phyloP scores from a whole-genome alignment of 2,797 vertebrate genomes.

The Lycodopsis pacificus region DNA sequence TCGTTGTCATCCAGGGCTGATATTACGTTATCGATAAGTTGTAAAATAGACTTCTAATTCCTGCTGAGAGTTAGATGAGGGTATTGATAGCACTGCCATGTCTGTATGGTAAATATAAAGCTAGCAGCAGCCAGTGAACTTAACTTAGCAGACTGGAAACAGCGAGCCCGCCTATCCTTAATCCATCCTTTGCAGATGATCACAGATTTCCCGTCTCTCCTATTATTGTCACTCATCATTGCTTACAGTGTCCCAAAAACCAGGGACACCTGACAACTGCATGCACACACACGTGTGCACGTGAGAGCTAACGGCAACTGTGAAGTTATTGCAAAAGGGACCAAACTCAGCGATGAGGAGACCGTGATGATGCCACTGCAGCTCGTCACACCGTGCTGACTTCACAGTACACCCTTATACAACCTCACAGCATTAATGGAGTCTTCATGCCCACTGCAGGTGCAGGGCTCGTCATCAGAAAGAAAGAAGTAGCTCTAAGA shows the following conservation, averaged over 20 bases:
- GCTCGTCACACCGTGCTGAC: constrained; percentile 11
- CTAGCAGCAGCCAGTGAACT: no score
- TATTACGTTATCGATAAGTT: no score
- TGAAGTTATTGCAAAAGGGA: constrained; percentile 5
- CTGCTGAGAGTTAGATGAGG: no score
- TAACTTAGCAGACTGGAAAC: no score
- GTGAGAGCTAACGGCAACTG: neutral
- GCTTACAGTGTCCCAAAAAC: neutral
- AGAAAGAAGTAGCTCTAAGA: constrained; percentile 20
- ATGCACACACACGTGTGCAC: neutral
- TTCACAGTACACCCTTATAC: constrained; percentile 29
- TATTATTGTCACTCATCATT: constrained; percentile 1
- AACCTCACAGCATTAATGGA: constrained; percentile 39
- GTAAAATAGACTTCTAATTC: no score
- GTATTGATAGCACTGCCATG: neutral
- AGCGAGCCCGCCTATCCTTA: neutral
- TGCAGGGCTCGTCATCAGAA: constrained; percentile 16
- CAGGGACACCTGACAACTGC: constrained; percentile 14
- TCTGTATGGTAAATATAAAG: no score
- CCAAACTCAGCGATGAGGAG: constrained; percentile 38
- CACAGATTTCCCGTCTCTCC: neutral
- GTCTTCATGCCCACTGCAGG: constrained; percentile 22
- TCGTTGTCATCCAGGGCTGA: no score
- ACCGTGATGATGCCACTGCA: constrained; percentile 12
- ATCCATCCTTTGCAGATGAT: neutral